phyloP scores from a whole-genome alignment of 1,140 invertebrate genomes.

The Temnothorax longispinosus region DNA sequence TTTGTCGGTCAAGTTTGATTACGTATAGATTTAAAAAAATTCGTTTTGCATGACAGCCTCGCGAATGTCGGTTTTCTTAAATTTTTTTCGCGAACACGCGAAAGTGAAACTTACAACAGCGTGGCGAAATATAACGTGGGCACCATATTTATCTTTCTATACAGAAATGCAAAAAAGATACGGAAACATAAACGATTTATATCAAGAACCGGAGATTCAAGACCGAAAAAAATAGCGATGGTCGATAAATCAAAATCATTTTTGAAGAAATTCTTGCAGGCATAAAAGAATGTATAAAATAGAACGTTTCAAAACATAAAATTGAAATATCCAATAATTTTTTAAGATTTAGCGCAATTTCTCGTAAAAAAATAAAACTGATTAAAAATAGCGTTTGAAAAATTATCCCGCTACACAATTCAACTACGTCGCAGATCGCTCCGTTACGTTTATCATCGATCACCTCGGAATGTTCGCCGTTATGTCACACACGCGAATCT shows the following conservation, averaged over 20 bases:
- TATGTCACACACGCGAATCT: constrained; percentile 40
- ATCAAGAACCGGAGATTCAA: neutral
- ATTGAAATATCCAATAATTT: neutral
- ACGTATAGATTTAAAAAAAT: neutral
- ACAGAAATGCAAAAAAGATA: neutral
- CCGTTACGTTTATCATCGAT: constrained; percentile 3
- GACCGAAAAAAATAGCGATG: too few relatives aligned
- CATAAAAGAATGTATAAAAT: neutral
- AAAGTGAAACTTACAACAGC: neutral
- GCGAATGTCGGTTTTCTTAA: neutral
- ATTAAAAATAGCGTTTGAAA: neutral
- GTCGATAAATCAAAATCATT: neutral
- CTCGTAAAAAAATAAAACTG: neutral
- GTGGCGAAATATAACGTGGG: neutral
- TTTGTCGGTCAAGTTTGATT: neutral
- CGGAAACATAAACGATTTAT: neutral
- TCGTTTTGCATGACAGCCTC: constrained; percentile 35
- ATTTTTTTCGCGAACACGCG: constrained; percentile 19
- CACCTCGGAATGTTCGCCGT: neutral
- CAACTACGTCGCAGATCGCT: too few relatives aligned
- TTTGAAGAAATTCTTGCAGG: neutral
- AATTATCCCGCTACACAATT: neutral
- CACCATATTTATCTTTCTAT: neutral
- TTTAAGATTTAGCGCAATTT: neutral
- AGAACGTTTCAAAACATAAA: neutral